These are phyloP conservation scores for Onthophagus taurus DNA, from an alignment of 1,140 invertebrate genomes.

Conservation along the genomic window DNA sequence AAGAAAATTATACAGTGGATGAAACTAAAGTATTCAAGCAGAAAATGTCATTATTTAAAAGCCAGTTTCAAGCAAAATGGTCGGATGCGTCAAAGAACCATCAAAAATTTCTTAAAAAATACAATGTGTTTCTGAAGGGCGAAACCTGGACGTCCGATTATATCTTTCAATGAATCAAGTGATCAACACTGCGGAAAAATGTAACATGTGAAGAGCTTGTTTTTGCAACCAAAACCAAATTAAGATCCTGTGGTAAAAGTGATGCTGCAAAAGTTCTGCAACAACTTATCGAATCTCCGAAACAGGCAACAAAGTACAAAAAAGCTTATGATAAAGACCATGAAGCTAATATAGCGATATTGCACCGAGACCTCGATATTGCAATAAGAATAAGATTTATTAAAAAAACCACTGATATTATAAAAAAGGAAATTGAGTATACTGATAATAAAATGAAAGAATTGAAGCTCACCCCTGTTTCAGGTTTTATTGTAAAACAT, in stretches of 20 bases:
- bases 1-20: neutral
- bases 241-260: conserved; percentile 3
- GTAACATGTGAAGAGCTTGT: conserved; percentile 17
- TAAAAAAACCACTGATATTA: conserved; percentile 24
- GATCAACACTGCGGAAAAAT: conserved; percentile 21
- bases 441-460: conserved; percentile 6
- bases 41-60: neutral
- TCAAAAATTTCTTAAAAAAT: conserved; percentile 7
- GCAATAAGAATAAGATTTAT: conserved; percentile 25
- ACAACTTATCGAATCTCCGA: neutral
- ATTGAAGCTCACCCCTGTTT: too few species aligned
- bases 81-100: neutral
- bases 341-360: conserved; percentile 2
- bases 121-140: neutral
- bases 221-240: conserved; percentile 3
- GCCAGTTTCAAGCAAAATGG: conserved; percentile 2
- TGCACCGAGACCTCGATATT: conserved; percentile 20
- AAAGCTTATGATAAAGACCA: conserved; percentile 3
- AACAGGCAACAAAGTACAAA: conserved; percentile 3
- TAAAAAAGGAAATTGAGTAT: neutral
- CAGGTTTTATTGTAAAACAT: conserved; percentile 23
- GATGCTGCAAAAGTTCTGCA: conserved; percentile 1
- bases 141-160: conserved; percentile 19
- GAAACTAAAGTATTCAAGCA: conserved; percentile 2
- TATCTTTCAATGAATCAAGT: conserved; percentile 22